Evolutionary conservation across 1,140 invertebrate genomes (phyloP).

Genomic region (Cydia pomonella): DNA sequence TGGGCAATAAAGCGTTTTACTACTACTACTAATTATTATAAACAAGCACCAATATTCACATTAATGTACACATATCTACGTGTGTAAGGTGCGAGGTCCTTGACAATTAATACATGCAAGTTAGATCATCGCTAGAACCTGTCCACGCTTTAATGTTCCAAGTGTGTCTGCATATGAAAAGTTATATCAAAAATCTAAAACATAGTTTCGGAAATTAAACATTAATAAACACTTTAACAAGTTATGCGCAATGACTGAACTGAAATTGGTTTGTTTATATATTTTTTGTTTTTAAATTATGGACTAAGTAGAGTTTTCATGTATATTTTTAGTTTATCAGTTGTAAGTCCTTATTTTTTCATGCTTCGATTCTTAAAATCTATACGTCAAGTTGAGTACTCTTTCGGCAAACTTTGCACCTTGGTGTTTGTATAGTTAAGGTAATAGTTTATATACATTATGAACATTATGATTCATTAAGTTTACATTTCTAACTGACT

Average conservation of each 20-base stretch:
- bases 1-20: no score
- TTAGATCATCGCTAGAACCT: conserved; percentile 69
- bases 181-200: not conserved
- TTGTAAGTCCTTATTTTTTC: no score
- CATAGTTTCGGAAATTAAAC: not conserved
- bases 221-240: not conserved
- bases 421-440: no score
- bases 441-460: not conserved
- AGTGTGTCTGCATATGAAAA: not conserved
- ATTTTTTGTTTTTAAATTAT: no score
- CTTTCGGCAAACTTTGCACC: no score
- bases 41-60: not conserved
- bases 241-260: no score
- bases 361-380: no score
- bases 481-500: conserved; percentile 3
- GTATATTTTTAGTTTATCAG: no score
- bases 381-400: no score
- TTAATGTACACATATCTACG: not conserved
- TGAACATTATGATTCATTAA: not conserved
- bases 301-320: no score
- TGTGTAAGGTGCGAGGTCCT: conserved; percentile 39
- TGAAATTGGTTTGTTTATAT: no score
- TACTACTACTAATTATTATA: no score
- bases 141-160: conserved; percentile 38
- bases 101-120: conserved; percentile 62